phyloP scores from a whole-genome alignment of 2,113 vertebrate genomes.

The Pelodiscus sinensis region DNA sequence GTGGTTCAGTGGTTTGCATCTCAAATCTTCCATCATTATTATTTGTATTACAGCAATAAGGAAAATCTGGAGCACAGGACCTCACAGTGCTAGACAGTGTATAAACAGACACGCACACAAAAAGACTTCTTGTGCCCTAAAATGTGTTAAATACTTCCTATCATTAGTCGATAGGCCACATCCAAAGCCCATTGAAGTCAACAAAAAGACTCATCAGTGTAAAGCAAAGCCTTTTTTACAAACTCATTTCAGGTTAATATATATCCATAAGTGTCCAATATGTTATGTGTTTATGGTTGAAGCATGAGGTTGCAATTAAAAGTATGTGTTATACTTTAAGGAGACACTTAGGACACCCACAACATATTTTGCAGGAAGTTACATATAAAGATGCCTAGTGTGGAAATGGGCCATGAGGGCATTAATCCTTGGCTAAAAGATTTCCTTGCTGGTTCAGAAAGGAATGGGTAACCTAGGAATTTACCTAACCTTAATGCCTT shows the following conservation, averaged over 20 bases:
- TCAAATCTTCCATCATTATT: background rate
- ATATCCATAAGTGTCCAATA: background rate
- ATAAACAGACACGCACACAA: background rate
- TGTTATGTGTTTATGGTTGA: background rate
- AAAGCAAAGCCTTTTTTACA: background rate
- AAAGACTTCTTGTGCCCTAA: background rate
- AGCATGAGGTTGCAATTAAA: background rate
- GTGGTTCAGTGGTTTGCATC: background rate
- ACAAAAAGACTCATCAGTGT: background rate
- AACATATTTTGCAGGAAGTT: background rate
- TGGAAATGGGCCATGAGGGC: background rate
- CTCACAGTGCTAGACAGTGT: background rate
- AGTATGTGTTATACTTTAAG: background rate
- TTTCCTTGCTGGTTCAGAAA: background rate
- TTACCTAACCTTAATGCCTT: background rate
- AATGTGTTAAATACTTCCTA: background rate
- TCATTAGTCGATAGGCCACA: background rate
- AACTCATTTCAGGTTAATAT: background rate
- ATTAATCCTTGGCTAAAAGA: background rate
- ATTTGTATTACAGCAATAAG: background rate
- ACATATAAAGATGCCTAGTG: background rate
- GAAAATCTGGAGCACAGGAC: background rate
- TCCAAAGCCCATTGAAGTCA: background rate
- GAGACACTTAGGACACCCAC: background rate
- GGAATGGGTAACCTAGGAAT: background rate